These are phyloP conservation scores for Spongilla lacustris DNA, from an alignment of 37 sponge, comb jelly and placozoan genomes.

Conservation along the genomic window DNA sequence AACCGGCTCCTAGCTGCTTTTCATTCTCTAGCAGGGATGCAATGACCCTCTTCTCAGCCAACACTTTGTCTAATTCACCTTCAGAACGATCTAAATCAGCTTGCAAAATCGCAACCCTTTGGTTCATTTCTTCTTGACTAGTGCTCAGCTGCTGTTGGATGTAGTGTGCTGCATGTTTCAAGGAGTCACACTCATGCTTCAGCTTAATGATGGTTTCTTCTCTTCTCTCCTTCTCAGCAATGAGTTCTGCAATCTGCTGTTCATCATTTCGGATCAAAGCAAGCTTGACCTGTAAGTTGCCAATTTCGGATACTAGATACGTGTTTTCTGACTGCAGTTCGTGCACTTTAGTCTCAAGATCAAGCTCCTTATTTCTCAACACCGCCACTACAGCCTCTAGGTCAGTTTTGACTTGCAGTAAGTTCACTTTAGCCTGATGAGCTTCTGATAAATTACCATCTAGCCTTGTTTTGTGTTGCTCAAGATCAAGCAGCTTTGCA, in stretches of 20 bases:
- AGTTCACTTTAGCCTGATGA: neutral
- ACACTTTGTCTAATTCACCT: neutral
- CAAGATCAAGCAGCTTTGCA: neutral
- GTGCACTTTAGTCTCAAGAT: conserved; percentile 4
- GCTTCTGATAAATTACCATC: neutral
- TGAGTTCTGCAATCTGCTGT: conserved; percentile 10
- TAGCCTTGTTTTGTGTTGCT: neutral
- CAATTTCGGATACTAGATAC: neutral
- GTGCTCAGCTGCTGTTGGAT: neutral
- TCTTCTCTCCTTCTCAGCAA: conserved; percentile 12
- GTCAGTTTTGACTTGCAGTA: conserved; percentile 1
- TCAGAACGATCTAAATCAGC: neutral
- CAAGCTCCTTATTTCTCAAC: conserved; percentile 1
- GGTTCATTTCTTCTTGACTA: conserved; percentile 1
- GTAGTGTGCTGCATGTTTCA: neutral
- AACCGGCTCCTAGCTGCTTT: neutral
- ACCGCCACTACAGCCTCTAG: neutral
- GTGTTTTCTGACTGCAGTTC: conserved; percentile 11
- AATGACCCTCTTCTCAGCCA: neutral
- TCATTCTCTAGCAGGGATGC: neutral
- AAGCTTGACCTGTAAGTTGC: neutral
- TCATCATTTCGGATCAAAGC: neutral
- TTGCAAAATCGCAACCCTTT: neutral
- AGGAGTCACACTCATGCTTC: neutral
- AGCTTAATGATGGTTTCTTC: neutral